Evolutionary conservation across 1,140 invertebrate species (phyloP), one percentile per base, ranked within the genome.

Genomic region (Sarcophaga bullata): DNA sequence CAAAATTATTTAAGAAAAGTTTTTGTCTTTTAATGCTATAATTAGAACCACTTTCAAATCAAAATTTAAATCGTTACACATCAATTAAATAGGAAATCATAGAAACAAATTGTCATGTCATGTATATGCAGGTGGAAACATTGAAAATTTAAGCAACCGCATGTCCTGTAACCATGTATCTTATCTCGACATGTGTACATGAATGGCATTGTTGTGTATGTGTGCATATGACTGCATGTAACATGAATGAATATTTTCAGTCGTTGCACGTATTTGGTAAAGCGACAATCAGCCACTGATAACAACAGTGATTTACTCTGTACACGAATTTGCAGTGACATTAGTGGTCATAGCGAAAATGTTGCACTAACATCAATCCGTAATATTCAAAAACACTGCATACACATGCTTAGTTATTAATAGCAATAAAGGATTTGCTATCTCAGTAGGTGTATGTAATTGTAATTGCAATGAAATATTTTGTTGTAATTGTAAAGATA

Each of bases 271-370:
- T 58, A 58, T 15, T 54, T 58, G 54, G 54, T 58, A 58, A n/a
- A 58, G 54, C 54, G 54, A 58, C 54, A 58, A 58, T 58, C 54
- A 58, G n/a, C 54, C 54, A 58, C 54, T 15, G 54, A 58, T 58
- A 58, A 58, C 54, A 58, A 58, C 54, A 58, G 54, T 15, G 54
- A 58, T 58, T 58, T 58, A 58, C 54, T n/a, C 54, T n/a, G 54
- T 15, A 58, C 54, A 58, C 54, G 54, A 58, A 58, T 58, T 58
- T 58, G 54, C 54, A 15, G 54, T 58, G 54, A 13, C 13, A 58
- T 58, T 58, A 58, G 54, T 58, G 54, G 54, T 58, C 13, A 58
- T n/a, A 58, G 54, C 54, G 54, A 58, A 58, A 58, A 58, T 58
- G 7, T 58, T 58, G 25, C 1, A 37, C 25, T 37, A 37, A 37